phyloP scores from a whole-genome alignment of 2,797 vertebrate species.

The Anguilla anguilla region DNA sequence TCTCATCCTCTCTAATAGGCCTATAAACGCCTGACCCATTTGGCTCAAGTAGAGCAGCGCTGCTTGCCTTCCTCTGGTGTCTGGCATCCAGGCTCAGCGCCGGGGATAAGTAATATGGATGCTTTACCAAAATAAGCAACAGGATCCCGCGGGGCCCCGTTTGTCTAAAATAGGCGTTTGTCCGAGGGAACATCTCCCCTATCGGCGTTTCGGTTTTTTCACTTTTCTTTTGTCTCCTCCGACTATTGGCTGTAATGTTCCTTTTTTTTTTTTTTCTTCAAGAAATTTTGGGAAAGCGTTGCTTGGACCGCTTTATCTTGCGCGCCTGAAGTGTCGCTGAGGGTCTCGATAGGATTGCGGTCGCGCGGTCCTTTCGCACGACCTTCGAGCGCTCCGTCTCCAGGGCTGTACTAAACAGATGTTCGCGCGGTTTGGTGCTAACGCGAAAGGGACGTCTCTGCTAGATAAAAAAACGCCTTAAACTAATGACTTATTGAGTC shows the following conservation, averaged over 20 bases:
- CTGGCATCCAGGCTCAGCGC: background rate
- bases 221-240: background rate
- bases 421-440: slow-evolving; percentile 9
- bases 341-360: background rate
- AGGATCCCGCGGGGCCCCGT: background rate
- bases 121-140: slow-evolving; percentile 24
- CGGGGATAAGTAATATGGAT: slow-evolving; percentile 11
- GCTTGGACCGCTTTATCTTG: slow-evolving; percentile 16
- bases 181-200: background rate
- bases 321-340: background rate
- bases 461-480: background rate
- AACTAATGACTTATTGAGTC: slow-evolving; percentile 26
- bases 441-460: slow-evolving; percentile 7
- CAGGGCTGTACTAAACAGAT: slow-evolving; percentile 33
- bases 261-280: background rate
- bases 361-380: slow-evolving; percentile 28
- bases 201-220: background rate
- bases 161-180: background rate
- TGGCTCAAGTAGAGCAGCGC: slow-evolving; percentile 16
- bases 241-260: background rate
- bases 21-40: slow-evolving; percentile 38
- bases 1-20: slow-evolving; percentile 30
- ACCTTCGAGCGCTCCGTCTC: slow-evolving; percentile 15
- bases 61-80: slow-evolving; percentile 14
- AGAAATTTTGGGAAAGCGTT: background rate